phyloP scores from a whole-genome alignment of 2,888 invertebrate species.

The Scrobipalpa costella region DNA sequence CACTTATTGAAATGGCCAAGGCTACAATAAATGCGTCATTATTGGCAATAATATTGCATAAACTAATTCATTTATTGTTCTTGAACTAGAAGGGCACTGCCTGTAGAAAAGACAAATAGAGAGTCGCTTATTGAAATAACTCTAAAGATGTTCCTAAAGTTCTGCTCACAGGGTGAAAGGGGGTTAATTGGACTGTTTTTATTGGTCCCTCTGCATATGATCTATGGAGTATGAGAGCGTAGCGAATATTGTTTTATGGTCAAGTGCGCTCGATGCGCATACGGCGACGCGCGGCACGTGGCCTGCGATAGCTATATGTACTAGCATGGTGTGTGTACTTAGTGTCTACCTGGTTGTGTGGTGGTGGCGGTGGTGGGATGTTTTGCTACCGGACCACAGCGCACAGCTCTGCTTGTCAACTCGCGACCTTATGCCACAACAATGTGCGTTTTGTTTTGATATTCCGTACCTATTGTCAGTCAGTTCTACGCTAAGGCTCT shows the following conservation, averaged over 20 bases:
- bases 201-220: slow-evolving; percentile 1
- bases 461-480: too few relatives aligned
- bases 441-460: neutral
- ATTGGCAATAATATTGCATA: neutral
- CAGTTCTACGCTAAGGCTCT: neutral
- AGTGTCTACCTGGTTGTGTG: neutral
- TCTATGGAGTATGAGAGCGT: slow-evolving; percentile 3
- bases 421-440: neutral
- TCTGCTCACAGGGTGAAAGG: too few relatives aligned
- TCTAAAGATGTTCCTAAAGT: too few relatives aligned
- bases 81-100: neutral
- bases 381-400: neutral
- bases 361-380: neutral
- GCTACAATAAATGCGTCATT: neutral
- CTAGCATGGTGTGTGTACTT: neutral
- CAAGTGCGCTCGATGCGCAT: slow-evolving; percentile 1
- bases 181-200: slow-evolving; percentile 2
- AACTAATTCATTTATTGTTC: neutral
- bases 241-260: slow-evolving; percentile 5
- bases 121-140: too few relatives aligned
- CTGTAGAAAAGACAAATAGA: too few relatives aligned
- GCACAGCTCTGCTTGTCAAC: neutral
- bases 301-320: slow-evolving; percentile 1
- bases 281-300: neutral
- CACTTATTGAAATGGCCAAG: too few relatives aligned